Evolutionary conservation across 2,888 invertebrate species (phyloP).

Genomic region (Epinotia bilunana): DNA sequence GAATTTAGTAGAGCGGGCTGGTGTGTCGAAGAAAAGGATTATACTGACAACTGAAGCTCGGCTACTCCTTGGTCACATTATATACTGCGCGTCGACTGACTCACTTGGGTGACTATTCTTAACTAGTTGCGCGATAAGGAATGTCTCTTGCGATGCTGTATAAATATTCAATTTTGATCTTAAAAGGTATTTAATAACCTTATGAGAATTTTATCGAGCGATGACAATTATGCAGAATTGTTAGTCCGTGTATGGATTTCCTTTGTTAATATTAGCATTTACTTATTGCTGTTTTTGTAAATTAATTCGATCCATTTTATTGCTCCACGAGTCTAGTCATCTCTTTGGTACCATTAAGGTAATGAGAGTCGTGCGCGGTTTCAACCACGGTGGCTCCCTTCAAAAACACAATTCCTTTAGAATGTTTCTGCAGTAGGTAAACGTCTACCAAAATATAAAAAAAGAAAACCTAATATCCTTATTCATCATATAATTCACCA

Average conservation of each 20-base stretch:
- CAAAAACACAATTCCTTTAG: too few species aligned
- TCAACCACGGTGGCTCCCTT: too few species aligned
- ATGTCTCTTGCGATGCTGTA: constrained; percentile 13
- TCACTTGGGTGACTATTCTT: constrained; percentile 37
- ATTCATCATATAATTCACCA: too few species aligned
- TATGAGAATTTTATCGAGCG: constrained; percentile 24
- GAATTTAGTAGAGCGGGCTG: background rate
- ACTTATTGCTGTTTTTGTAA: background rate
- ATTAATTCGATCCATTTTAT: background rate
- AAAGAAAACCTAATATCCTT: too few species aligned
- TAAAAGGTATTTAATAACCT: constrained; percentile 28
- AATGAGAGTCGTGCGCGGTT: too few species aligned
- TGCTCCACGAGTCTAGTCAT: too few species aligned
- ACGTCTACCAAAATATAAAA: too few species aligned
- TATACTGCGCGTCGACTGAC: constrained; percentile 30
- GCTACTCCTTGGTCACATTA: constrained; percentile 25
- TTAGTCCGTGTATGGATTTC: constrained; percentile 15
- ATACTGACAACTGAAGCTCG: constrained; percentile 34
- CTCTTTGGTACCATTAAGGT: too few species aligned
- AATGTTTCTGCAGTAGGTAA: too few species aligned
- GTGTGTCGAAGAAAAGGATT: background rate
- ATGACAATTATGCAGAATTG: constrained; percentile 17
- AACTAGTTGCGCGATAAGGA: constrained; percentile 26
- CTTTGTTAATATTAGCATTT: constrained; percentile 6
- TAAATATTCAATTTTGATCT: constrained; percentile 28